A percentile compares a stretch with the other conserved stretches of the same genome.
Evolutionary conservation across 2,797 vertebrate species (phyloP).

Genomic region (Ceyx erithaca): DNA sequence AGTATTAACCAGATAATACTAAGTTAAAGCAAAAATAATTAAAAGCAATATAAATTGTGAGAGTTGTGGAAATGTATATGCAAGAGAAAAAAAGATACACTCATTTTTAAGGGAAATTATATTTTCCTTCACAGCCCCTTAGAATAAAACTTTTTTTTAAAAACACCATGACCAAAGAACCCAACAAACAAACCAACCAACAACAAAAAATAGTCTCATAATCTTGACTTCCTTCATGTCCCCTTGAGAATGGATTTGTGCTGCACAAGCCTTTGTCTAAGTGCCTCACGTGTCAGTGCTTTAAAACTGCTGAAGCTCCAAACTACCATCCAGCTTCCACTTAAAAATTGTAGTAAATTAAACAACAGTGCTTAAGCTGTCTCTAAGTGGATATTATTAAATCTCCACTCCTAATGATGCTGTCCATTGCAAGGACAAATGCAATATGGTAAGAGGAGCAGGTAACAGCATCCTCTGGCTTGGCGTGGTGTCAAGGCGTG

Average conservation of each 20-base stretch:
- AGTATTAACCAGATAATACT: background rate
- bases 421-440: slow-evolving; percentile 71
- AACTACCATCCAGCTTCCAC: slow-evolving; percentile 52
- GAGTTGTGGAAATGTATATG: background rate
- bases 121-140: background rate
- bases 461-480: slow-evolving; percentile 61
- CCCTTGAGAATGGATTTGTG: slow-evolving; percentile 66
- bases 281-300: slow-evolving; percentile 49
- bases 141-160: background rate
- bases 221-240: slow-evolving; percentile 46
- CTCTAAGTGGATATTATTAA: slow-evolving; percentile 80
- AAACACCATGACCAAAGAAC: too few species aligned
- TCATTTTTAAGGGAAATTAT: background rate
- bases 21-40: background rate
- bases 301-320: slow-evolving; percentile 63
- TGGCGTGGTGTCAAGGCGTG: slow-evolving; percentile 56
- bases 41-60: background rate
- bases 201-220: background rate
- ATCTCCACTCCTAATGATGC: slow-evolving; percentile 62
- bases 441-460: slow-evolving; percentile 42
- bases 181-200: too few species aligned
- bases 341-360: slow-evolving; percentile 78
- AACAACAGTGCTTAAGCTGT: slow-evolving; percentile 76
- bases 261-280: slow-evolving; percentile 55
- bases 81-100: background rate